Base-by-base conservation (phyloP, 2,797 vertebrate species). In the Mico argentatus region DNA sequence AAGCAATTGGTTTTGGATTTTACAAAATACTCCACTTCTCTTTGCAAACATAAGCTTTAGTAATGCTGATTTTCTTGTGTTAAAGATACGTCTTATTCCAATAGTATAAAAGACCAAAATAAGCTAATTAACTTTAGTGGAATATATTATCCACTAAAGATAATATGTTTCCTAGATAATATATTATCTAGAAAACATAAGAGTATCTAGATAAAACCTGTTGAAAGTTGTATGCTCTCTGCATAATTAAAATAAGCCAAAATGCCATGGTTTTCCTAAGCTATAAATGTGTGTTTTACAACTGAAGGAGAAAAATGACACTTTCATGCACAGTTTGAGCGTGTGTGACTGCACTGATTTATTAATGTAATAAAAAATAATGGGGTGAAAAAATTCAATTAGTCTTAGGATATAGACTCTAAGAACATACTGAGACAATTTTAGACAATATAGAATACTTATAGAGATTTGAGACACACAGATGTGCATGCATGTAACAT, bases 61-160 rank as follows among this genome's bases (percentile, higher is more conserved):
- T 59, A 36, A 61, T 93, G 39, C 41, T 48, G 24, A 39, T 64
- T 82, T 85, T 80, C n/a, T 72, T 87, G 2, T 91, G 27, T 86
- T 90, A 79, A 96, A 95, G 22, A 90, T 52, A 33, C 11, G 1
- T 52, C 27, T 72, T 75, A 87, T 77, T 95, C 5, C 36, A 64
- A 9, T 57, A 90, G 39, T 64, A 96, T 48, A 75, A 72, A 94
- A 83, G 24, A 81, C 39, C 76, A 96, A 96, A 90, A 30, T 80
- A 24, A 97, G 33, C 3, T 88, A 87, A 90, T 83, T 88, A 84
- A 75, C 9, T 90, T 80, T 88, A 73, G 64, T 81, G 22, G 30
- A 94, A 82, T n/a, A 9, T 12, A n/a, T 92, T 86, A 70, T 92
- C 24, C 41, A 41, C 41, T 41, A 41, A 41, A 41, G 41, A 41